Percentiles rank a stretch among this genome's conserved stretches.
Evolutionary conservation across 1,140 invertebrate species (phyloP).

Genomic region (Zaprionus davidi): DNA sequence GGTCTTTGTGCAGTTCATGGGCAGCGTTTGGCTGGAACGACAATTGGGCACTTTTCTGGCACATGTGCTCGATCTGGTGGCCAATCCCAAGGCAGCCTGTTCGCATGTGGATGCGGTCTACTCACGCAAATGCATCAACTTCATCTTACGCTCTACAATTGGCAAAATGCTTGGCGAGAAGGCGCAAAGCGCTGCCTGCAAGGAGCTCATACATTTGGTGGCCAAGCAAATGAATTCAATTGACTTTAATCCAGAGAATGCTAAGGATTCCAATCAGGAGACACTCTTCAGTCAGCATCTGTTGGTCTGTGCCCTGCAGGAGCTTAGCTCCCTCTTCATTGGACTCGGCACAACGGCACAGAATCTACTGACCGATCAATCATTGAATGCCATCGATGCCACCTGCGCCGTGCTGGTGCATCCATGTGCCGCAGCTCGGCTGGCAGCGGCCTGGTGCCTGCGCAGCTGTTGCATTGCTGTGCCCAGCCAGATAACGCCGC

Average conservation of each 20-base stretch:
- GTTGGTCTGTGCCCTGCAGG: constrained; percentile 96
- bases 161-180: constrained; percentile 98
- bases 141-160: constrained; percentile 95
- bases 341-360: constrained; percentile 96
- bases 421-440: constrained; percentile 94
- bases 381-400: constrained; percentile 88
- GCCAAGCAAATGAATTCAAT: constrained; percentile 98
- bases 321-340: constrained; percentile 93
- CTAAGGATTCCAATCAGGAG: constrained; percentile 94
- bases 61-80: constrained; percentile 96
- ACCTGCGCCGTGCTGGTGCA: constrained; percentile 91
- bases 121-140: constrained; percentile 98
- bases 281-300: constrained; percentile 97
- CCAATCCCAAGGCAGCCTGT: constrained; percentile 96
- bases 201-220: constrained; percentile 96
- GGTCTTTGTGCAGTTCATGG: constrained; percentile 96
- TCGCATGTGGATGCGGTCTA: constrained; percentile 99
- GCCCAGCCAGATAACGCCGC: constrained; percentile 95
- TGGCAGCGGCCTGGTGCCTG: constrained; percentile 97
- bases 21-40: constrained; percentile 96
- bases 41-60: constrained; percentile 93
- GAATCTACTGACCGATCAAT: constrained; percentile 94
- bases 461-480: constrained; percentile 95
- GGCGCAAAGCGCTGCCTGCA: constrained; percentile 97
- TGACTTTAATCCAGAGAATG: constrained; percentile 95